These are phyloP conservation scores for Hippocampus kuda DNA, from an alignment of 2,797 vertebrate genomes.

Conservation along the genomic window DNA sequence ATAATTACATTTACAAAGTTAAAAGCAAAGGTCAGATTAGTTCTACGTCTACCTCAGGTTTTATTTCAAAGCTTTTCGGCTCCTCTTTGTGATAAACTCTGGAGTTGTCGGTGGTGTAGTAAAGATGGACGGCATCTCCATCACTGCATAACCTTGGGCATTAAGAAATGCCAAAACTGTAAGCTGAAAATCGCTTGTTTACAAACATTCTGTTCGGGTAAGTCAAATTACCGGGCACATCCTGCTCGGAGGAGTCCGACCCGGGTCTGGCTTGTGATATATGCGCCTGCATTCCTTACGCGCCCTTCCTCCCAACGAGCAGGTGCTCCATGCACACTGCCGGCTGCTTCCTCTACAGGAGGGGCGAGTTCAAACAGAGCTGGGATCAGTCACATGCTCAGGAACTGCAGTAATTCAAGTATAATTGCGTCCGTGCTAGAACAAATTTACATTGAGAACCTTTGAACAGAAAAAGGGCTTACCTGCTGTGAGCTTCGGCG, in stretches of 20 bases:
- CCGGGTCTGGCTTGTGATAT: slow-evolving; percentile 70
- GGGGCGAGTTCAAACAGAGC: slow-evolving; percentile 4
- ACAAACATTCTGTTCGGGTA: too few species aligned
- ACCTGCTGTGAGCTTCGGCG: slow-evolving; percentile 75
- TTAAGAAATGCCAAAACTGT: background rate
- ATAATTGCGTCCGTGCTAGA: background rate
- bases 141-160: slow-evolving; percentile 76
- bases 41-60: slow-evolving; percentile 65
- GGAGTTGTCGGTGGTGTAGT: slow-evolving; percentile 84
- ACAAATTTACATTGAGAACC: background rate
- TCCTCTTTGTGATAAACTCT: slow-evolving; percentile 91
- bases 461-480: background rate
- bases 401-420: background rate
- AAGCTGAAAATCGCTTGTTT: background rate
- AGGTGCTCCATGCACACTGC: slow-evolving; percentile 78
- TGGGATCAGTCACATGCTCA: background rate
- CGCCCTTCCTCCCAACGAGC: slow-evolving; percentile 70
- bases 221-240: slow-evolving; percentile 62
- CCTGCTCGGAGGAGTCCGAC: slow-evolving; percentile 77
- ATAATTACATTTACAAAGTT: background rate
- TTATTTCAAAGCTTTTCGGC: slow-evolving; percentile 74
- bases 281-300: slow-evolving; percentile 52
- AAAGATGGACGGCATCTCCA: slow-evolving; percentile 73
- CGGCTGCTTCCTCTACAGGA: slow-evolving; percentile 65
- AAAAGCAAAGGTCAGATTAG: background rate